Base-by-base conservation (phyloP, 1,140 invertebrate species). In the Holcopasites calliopsidis region DNA sequence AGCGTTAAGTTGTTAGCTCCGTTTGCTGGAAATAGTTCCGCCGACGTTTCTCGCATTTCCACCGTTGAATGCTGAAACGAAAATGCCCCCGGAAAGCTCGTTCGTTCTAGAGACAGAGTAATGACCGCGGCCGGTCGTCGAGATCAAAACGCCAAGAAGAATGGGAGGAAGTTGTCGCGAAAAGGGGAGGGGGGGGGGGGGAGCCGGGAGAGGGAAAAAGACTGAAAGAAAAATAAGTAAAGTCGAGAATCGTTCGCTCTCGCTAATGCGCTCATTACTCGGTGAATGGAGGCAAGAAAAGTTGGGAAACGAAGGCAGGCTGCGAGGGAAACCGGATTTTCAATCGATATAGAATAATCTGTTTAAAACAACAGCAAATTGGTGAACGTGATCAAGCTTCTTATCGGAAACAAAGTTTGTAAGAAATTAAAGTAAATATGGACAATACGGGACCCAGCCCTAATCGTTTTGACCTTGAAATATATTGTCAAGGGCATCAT, bases 201-300 rank as follows among this genome's bases (percentile, higher is more conserved):
- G n/a, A n/a, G 11, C n/a, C 6, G 44, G 13, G 7, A 8, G 42
- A 47, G n/a, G n/a, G n/a, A 47, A 47, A 47, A n/a, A 47, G 44
- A 47, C 16, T 6, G n/a, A 31, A 49, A 31, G 31, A 58, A 50
- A 60, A 21, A 40, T 23, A 50, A 28, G 26, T 5, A 57, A 54
- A 49, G n/a, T 47, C 38, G 54, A 28, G 64, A 66, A 66, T 66
- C 64, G 64, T 66, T 23, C 47, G 21, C 31, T 35, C 31, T 61
- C 38, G 38, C 60, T 66, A 66, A 66, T 66, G 64, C 64, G 64
- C 64, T 66, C 64, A 66, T 66, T 66, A 66, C 64, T n/a, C 47
- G 64, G 47, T 66, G 47, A 66, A 66, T 66, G 47, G 64, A 52
- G 54, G 64, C 64, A 66, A 52, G 47, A 66, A 49, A 66, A 66